Percentiles rank a stretch among this genome's conserved stretches.
Conservation (phyloP, 2,113 vertebrate genomes). For the Natator depressus region DNA sequence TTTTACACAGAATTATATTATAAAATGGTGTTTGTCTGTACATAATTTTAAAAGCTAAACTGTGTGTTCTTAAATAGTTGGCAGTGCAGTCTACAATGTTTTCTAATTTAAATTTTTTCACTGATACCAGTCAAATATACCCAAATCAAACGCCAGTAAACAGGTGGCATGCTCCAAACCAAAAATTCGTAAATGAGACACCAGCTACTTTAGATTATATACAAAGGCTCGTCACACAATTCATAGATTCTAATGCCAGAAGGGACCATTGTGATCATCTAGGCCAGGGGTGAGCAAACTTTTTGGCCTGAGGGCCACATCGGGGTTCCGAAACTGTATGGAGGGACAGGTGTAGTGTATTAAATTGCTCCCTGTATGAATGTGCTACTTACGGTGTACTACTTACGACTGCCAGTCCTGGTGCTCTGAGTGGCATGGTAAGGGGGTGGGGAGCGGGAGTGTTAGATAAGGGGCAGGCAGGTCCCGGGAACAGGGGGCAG, state of each 20-base stretch:
- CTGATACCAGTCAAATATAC: neutral
- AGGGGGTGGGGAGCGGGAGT: too few relatives aligned
- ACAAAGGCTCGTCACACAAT: neutral
- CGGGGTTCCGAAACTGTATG: too few relatives aligned
- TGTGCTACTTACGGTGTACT: too few relatives aligned
- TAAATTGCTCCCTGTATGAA: too few relatives aligned
- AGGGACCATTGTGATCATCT: neutral
- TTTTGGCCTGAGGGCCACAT: too few relatives aligned
- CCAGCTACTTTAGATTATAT: neutral
- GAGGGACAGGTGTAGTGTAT: too few relatives aligned
- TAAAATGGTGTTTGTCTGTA: neutral
- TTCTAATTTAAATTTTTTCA: neutral
- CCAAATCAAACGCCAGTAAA: neutral
- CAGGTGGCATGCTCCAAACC: neutral
- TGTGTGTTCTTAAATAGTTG: neutral
- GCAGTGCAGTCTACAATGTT: neutral
- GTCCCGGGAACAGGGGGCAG: too few relatives aligned
- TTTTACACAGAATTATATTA: neutral
- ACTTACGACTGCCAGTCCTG: too few relatives aligned
- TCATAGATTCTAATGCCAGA: neutral
- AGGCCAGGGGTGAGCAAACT: neutral
- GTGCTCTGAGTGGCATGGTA: too few relatives aligned
- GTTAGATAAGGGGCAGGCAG: too few relatives aligned
- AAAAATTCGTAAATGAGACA: neutral
- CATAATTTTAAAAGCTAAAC: neutral